Evolutionary conservation across 2,797 vertebrate species (phyloP), one percentile per base, ranked within the genome.

Genomic region (Siniperca scherzeri): DNA sequence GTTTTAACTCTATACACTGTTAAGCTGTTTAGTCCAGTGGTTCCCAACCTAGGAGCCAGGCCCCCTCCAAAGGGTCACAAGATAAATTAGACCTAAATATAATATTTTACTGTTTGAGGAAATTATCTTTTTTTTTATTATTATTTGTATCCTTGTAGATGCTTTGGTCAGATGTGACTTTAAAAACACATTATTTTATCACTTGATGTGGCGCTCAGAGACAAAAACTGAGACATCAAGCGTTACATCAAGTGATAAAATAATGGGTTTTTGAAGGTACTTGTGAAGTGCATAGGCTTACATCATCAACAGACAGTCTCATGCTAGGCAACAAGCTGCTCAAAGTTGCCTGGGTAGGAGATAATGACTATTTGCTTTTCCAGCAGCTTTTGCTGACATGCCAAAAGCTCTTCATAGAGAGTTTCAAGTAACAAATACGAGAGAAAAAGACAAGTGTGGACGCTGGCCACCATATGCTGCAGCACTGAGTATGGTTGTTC

Each of bases 241-340:
- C 12, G 40, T 21, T 7, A 21, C 73, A 22, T 65, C 27, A 40
- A 75, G 60, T 44, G 67, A 80, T 65, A 50, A 77, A 81, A 70
- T 75, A 69, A 70, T 78, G 2, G 59, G 36, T 76, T 85, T 89
- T 78, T 79, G 76, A 86, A 86, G 83, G 77, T 83, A 66, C 82
- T 74, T 86, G 78, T 86, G 86, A 90, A 92, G 89, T 86, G 72
- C 76, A 70, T 14, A 9, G 69, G 67, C 83, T 89, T 76, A 66
- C 85, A 87, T 89, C 90, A 73, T 62, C 87, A 46, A 82, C 91
- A 91, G 90, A 92, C 74, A 73, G 81, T 68, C 67, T 89, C 92
- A 91, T 21, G 89, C 91, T 78, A 91, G 75, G 92, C 88, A 80
- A 88, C 92, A 94, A 93, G 86, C 91, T 94, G 90, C 90, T 94